Evolutionary conservation across 1,140 invertebrate species (phyloP), one percentile per base, ranked within the genome.

Genomic region (Polyergus mexicanus): DNA sequence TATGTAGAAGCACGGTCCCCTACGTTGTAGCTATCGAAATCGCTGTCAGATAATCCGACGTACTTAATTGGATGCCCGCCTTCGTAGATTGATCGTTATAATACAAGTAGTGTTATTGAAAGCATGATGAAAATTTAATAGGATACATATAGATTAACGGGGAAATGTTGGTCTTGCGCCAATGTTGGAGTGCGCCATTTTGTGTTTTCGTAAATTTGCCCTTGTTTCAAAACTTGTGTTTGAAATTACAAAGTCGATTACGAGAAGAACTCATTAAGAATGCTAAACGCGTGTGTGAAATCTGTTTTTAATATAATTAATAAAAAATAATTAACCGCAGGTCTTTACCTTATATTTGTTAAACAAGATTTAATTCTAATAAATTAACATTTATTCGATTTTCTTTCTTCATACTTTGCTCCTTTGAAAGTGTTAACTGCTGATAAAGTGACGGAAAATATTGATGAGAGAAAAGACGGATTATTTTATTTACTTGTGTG

Each of bases 41-140:
- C 68, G 72, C 68, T 74, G 58, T 13, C 68, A 68, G 78, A 83
- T 83, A 74, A 83, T 83, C 78, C 68, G 22, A 69, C 32, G 51
- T 41, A 60, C 78, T 74, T 83, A 68, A 83, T 83, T 83, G 78
- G 78, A 83, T 28, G 68, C 38, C 19, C 38, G 25, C 10, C 68
- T 58, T 56, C 38, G 54, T 68, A 83, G 38, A 83, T 83, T 74
- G 68, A 83, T 83, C 74, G 68, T 83, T 83, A 83, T 83, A 83
- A 83, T 83, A 83, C 78, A 83, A 83, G 78, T 83, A 60, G 38
- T 83, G 78, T 74, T 83, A 83, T 83, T 83, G 78, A 83, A 83
- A 74, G 56, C 78, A 68, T 47, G 78, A 83, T 83, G 78, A 83
- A 83, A 83, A 83, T 83, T 83, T 83, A 83, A 83, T 83, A 41